Evolutionary conservation across 23 tunicate genomes (phyloP), one percentile per base, ranked within the genome.

Genomic region (Phallusia fumigata): DNA sequence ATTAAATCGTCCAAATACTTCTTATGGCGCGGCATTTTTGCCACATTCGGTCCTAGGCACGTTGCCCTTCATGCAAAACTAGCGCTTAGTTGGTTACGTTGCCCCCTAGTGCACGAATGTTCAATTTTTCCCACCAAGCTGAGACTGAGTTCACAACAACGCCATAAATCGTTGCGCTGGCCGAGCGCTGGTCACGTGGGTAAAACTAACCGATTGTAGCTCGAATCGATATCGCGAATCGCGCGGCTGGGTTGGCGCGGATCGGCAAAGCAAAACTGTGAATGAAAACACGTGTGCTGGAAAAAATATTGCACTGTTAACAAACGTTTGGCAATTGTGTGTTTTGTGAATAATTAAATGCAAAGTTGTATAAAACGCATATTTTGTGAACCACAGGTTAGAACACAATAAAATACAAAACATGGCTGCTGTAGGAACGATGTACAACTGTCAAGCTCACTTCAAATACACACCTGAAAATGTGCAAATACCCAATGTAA

Each of bases 1-100:
- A 78, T 79, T 31, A 65, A 78, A 72, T 85, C 83, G 64, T 79
- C 83, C 44, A 75, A 24, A 32, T 44, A 33, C 44, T 53, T 26
- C 52, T 76, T 76, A 12, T 32, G 32, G 3, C 69, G 45, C 64
- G 53, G 40, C 53, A 81, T 49, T 58, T 40, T 40, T 40, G 26
- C 30, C n/a, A 22, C 30, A 35, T 21, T 52, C 30, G 24, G 31
- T 35, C 53, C 58, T 1, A 31, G 24, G 79, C 33, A 32, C 35
- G 36, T 21, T 33, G 32, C 36, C 35, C 33, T n/a, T 21, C 33
- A 36, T 35, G 33, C 28, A 21, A 36, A 77, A 77, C 81, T 77
- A 0, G 34, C 30, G 40, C 33, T 30, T 11, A 35, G 33, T 22
- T 78, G 53, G 11, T 30, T 78, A 8, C 28, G 36, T 78, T 8